phyloP scores from a whole-genome alignment of 2,888 invertebrate species.

The Papilio elwesi region DNA sequence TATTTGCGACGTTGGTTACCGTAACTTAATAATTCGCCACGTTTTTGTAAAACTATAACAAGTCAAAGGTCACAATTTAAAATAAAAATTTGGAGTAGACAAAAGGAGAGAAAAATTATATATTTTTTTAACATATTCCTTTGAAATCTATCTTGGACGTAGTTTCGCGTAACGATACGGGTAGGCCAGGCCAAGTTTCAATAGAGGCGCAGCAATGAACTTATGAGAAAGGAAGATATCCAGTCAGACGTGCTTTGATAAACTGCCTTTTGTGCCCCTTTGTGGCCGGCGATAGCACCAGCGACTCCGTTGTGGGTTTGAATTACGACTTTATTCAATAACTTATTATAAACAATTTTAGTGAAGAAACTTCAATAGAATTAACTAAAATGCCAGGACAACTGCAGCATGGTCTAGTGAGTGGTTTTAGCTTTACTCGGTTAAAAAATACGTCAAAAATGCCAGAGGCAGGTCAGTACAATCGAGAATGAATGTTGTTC shows the following conservation, averaged over 20 bases:
- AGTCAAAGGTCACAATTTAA: no score
- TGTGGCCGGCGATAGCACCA: conserved; percentile 68
- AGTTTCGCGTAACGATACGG: conserved; percentile 47
- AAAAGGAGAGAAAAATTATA: neutral
- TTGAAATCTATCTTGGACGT: conserved; percentile 2
- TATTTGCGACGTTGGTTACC: no score
- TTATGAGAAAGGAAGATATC: conserved; percentile 62
- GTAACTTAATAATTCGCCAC: no score
- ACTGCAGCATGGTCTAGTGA: no score
- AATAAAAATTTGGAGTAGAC: no score
- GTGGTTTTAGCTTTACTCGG: no score
- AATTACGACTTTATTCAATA: conserved; percentile 60
- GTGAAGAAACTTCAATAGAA: neutral
- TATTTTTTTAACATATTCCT: neutral
- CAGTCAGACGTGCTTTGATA: conserved; percentile 70
- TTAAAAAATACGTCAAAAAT: no score
- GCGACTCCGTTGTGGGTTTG: conserved; percentile 50
- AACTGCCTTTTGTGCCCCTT: conserved; percentile 73
- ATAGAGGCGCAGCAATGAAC: conserved; percentile 54
- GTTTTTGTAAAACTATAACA: no score
- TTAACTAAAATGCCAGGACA: no score
- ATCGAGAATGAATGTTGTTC: no score
- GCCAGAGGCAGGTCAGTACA: no score
- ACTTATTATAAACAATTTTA: conserved; percentile 49
- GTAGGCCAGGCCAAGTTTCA: conserved; percentile 56